These are phyloP conservation scores for Chydorus sphaericus DNA, from an alignment of 2,888 invertebrate genomes.

Conservation along the genomic window DNA sequence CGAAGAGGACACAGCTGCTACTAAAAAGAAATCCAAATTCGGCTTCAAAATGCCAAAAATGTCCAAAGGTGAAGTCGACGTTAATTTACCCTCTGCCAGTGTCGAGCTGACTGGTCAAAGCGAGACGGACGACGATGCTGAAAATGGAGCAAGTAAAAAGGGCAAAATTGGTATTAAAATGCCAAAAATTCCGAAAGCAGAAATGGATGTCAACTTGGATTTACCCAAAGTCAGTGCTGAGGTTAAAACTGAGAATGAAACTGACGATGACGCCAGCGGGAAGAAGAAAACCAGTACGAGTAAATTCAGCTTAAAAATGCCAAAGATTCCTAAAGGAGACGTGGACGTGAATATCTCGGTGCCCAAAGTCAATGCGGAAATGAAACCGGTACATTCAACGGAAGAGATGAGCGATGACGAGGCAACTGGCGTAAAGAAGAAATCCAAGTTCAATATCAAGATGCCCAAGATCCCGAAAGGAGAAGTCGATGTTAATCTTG, in stretches of 20 bases:
- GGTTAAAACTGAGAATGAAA: background rate
- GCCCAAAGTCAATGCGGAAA: background rate
- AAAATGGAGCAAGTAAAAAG: too few species aligned
- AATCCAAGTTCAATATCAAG: conserved; percentile 1
- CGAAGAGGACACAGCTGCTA: background rate
- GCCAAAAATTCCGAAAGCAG: too few species aligned
- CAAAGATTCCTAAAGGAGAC: background rate
- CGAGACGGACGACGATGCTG: too few species aligned
- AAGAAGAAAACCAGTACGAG: too few species aligned
- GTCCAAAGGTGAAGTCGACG: background rate
- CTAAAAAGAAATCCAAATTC: background rate
- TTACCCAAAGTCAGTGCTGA: background rate
- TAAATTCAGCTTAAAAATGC: too few species aligned
- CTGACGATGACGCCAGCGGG: background rate
- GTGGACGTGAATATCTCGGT: background rate
- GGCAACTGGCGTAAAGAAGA: background rate
- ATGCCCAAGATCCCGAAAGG: background rate
- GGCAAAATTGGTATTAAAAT: too few species aligned
- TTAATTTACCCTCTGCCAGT: background rate
- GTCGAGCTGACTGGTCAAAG: too few species aligned
- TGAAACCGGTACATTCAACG: too few species aligned
- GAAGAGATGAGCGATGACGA: too few species aligned
- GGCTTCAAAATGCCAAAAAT: background rate
- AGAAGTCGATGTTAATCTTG: background rate
- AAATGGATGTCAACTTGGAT: background rate